Conservation (phyloP, 2,888 invertebrate genomes). For the Plusia festucae region DNA sequence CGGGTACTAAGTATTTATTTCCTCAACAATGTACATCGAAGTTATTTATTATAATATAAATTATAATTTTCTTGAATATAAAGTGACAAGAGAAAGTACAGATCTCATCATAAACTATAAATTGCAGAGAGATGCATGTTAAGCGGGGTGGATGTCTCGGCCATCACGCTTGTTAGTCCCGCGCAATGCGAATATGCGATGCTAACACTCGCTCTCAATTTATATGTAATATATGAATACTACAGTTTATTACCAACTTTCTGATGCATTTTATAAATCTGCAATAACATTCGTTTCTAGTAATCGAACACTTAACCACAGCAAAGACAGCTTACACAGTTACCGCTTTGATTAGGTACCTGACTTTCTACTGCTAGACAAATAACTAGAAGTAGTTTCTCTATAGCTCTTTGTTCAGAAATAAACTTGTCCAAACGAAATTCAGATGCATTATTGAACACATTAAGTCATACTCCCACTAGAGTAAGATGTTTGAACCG, state of each 20-base stretch:
- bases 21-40: too few species aligned
- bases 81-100: slow-evolving; percentile 70
- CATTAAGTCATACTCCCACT: too few species aligned
- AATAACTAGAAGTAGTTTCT: slow-evolving; percentile 17
- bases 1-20: too few species aligned
- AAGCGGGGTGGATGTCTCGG: slow-evolving; percentile 52
- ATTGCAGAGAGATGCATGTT: slow-evolving; percentile 67
- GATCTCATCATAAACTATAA: slow-evolving; percentile 65
- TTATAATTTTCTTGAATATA: slow-evolving; percentile 45
- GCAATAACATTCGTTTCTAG: slow-evolving; percentile 45
- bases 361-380: slow-evolving; percentile 36
- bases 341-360: slow-evolving; percentile 32
- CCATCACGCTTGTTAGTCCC: slow-evolving; percentile 54
- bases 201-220: slow-evolving; percentile 29
- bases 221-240: slow-evolving; percentile 19
- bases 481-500: too few species aligned
- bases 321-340: slow-evolving; percentile 38
- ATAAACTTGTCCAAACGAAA: slow-evolving; percentile 12
- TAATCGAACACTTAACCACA: slow-evolving; percentile 49
- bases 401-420: slow-evolving; percentile 19
- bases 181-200: slow-evolving; percentile 39
- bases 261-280: slow-evolving; percentile 36
- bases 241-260: slow-evolving; percentile 40
- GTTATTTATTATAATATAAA: neutral
- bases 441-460: slow-evolving; percentile 4